Evolutionary conservation across 1,140 invertebrate genomes (phyloP).

Genomic region (Brachionus koreanus): DNA sequence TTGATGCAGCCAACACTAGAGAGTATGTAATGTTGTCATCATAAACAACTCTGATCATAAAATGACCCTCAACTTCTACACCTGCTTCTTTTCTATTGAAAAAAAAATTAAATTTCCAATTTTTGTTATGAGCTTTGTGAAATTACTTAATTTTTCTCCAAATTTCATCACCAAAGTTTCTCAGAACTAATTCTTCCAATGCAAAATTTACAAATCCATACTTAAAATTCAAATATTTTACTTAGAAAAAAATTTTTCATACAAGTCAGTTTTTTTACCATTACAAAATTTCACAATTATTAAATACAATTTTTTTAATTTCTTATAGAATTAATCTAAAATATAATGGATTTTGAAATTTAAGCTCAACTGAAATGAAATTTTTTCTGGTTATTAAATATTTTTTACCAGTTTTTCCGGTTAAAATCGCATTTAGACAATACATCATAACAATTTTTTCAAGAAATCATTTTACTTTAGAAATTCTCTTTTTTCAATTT

Average conservation of each 20-base stretch:
- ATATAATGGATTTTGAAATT: background rate
- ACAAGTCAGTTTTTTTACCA: background rate
- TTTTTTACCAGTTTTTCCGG: too few relatives aligned
- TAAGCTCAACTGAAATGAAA: background rate
- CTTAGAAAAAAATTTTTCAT: background rate
- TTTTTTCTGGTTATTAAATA: too few relatives aligned
- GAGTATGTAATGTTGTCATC: conserved; percentile 92
- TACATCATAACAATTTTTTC: background rate
- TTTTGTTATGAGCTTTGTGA: conserved; percentile 7
- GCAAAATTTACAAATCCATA: conserved; percentile 95
- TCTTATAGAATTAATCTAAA: background rate
- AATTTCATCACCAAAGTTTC: conserved; percentile 81
- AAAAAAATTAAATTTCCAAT: background rate
- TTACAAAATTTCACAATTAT: background rate
- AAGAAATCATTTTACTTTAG: background rate
- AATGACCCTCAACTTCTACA: conserved; percentile 86
- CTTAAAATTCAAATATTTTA: conserved; percentile 60
- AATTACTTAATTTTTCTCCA: conserved; percentile 93
- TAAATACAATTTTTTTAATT: too few relatives aligned
- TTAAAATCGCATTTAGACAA: background rate
- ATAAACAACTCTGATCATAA: conserved; percentile 86
- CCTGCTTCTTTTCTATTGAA: conserved; percentile 78
- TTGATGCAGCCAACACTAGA: conserved; percentile 80
- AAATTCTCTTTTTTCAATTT: background rate
- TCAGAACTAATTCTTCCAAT: conserved; percentile 80